Conservation (phyloP, 2,888 invertebrate species). For the Rapana venosa region DNA sequence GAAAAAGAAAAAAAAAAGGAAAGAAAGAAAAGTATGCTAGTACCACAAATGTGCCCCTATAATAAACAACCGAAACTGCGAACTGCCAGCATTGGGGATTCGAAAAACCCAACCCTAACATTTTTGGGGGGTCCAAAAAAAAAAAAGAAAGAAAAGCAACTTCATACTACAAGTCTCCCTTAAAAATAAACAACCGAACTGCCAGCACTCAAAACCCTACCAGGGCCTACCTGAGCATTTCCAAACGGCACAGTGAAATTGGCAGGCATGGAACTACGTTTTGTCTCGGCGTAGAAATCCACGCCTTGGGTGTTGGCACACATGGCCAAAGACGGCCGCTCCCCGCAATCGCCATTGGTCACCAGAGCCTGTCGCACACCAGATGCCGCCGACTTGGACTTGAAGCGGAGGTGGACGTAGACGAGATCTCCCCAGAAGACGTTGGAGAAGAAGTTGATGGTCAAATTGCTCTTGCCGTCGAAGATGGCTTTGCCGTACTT, state of each 20-base stretch:
- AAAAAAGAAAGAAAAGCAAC: too few species aligned
- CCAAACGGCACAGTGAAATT: conserved; percentile 45
- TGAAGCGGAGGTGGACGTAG: conserved; percentile 60
- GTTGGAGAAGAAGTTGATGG: conserved; percentile 63
- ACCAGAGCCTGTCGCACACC: conserved; percentile 54
- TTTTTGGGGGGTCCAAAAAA: too few species aligned
- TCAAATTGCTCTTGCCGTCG: conserved; percentile 58
- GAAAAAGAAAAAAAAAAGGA: too few species aligned
- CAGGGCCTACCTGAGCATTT: conserved; percentile 1
- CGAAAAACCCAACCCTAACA: background rate
- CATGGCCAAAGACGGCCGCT: conserved; percentile 53
- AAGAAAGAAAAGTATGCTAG: too few species aligned
- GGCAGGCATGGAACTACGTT: conserved; percentile 40
- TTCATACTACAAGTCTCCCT: too few species aligned
- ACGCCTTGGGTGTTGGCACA: conserved; percentile 51
- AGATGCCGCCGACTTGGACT: conserved; percentile 40
- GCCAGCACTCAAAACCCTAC: background rate
- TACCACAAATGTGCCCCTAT: too few species aligned
- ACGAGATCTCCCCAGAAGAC: conserved; percentile 56
- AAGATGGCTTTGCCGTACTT: conserved; percentile 61
- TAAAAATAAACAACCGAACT: background rate
- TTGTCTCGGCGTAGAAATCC: conserved; percentile 57
- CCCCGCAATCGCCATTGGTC: conserved; percentile 64
- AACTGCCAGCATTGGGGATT: background rate
- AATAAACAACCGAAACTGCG: too few species aligned